Percentiles rank a stretch among this genome's conserved stretches.
Conservation (phyloP, 2,113 vertebrate genomes). For the Nyctereutes procyonoides region DNA sequence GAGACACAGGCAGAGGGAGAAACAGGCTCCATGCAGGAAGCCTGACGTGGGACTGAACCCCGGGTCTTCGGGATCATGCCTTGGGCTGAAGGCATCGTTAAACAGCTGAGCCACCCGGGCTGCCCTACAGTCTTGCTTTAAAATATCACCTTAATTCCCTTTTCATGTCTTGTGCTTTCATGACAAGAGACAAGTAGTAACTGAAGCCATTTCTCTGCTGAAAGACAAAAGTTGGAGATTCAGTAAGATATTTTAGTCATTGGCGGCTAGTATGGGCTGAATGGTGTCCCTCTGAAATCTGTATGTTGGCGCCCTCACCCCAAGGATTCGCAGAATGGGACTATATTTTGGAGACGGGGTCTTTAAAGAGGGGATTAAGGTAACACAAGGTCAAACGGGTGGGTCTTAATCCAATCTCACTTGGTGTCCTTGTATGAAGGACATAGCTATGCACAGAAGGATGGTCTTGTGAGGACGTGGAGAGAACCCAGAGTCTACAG, state of each 20-base stretch:
- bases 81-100: too few relatives aligned
- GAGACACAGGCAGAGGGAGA: too few relatives aligned
- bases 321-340: neutral
- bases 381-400: too few relatives aligned
- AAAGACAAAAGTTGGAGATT: fast-evolving
- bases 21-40: too few relatives aligned
- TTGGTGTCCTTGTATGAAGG: neutral
- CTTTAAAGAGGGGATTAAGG: neutral
- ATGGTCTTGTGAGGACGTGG: fast-evolving
- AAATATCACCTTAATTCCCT: neutral
- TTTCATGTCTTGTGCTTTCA: neutral
- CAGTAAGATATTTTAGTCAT: neutral
- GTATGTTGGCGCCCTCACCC: fast-evolving
- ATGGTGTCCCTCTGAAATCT: fast-evolving
- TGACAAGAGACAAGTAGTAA: too few relatives aligned
- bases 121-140: too few relatives aligned
- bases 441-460: neutral
- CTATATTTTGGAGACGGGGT: neutral
- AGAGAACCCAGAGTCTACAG: fast-evolving
- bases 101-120: too few relatives aligned
- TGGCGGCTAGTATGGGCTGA: neutral
- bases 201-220: fast-evolving
- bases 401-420: neutral
- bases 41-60: too few relatives aligned
- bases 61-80: too few relatives aligned